Evolutionary conservation across 2,113 vertebrate genomes (phyloP).

Genomic region (Oreocharis arfaki): DNA sequence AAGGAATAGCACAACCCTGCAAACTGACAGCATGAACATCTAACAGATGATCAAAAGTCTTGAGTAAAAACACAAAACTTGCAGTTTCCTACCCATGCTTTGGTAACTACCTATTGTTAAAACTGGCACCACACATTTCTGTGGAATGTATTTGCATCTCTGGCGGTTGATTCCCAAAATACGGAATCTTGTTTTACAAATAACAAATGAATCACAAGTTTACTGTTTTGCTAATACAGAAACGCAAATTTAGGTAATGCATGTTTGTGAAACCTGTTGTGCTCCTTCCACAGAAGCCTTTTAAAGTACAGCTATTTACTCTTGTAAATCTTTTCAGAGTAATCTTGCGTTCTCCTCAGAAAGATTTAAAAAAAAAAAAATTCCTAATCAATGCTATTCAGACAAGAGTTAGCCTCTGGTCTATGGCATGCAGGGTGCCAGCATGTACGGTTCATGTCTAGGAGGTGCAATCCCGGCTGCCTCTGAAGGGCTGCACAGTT

Average conservation of each 20-base stretch:
- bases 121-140: not conserved
- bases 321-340: not conserved
- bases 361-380: not conserved
- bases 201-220: not conserved
- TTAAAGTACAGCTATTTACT: not conserved
- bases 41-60: not conserved
- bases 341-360: not conserved
- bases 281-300: not conserved
- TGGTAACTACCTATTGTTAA: not conserved
- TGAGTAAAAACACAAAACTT: not conserved
- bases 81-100: not conserved
- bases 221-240: not conserved
- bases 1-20: not conserved
- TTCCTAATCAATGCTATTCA: not conserved
- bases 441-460: fast-evolving
- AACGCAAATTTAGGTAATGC: not conserved
- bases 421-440: fast-evolving
- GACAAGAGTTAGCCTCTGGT: not conserved
- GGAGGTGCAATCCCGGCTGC: not conserved
- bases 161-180: not conserved
- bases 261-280: not conserved
- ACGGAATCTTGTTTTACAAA: not conserved
- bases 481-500: not conserved
- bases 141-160: not conserved
- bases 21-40: not conserved